These are phyloP conservation scores for Hippoglossus hippoglossus DNA, from an alignment of 2,797 vertebrate genomes.

Conservation along the genomic window DNA sequence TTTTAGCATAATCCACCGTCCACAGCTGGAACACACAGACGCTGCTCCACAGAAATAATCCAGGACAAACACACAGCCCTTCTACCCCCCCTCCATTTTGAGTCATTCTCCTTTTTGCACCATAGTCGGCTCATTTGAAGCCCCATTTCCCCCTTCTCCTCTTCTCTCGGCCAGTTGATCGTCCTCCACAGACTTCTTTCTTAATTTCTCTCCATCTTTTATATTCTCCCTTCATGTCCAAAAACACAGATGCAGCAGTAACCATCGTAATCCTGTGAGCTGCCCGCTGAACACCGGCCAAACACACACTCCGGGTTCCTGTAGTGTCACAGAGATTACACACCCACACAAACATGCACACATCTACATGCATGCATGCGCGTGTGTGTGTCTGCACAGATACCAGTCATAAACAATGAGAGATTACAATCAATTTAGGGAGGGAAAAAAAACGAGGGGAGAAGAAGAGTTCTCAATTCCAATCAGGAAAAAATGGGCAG, in stretches of 20 bases:
- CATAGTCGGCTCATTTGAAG: conserved; percentile 6
- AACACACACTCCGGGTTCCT: conserved; percentile 67
- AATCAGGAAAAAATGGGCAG: conserved; percentile 11
- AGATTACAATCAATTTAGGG: conserved; percentile 52
- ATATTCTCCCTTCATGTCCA: conserved; percentile 46
- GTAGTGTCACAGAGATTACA: conserved; percentile 71
- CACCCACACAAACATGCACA: conserved; percentile 48
- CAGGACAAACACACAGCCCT: conserved; percentile 60
- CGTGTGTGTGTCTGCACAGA: conserved; percentile 4
- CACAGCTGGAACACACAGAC: conserved; percentile 75
- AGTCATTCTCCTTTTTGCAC: conserved; percentile 21
- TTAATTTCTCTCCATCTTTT: conserved; percentile 24
- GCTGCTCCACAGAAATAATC: conserved; percentile 71
- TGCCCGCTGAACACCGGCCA: conserved; percentile 72
- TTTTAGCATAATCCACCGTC: conserved; percentile 75
- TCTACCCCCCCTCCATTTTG: conserved; percentile 44
- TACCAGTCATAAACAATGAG: conserved; percentile 44
- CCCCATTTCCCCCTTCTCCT: neutral
- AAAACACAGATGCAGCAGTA: conserved; percentile 63
- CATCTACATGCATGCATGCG: conserved; percentile 2
- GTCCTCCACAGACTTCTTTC: conserved; percentile 18
- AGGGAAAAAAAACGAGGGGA: neutral
- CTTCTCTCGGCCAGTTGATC: conserved; percentile 17
- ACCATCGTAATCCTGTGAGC: conserved; percentile 79
- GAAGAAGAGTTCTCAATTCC: conserved; percentile 8